Evolutionary conservation across 1,140 invertebrate species (phyloP), one percentile per base, ranked within the genome.

Genomic region (Drosophila parabipectinata): DNA sequence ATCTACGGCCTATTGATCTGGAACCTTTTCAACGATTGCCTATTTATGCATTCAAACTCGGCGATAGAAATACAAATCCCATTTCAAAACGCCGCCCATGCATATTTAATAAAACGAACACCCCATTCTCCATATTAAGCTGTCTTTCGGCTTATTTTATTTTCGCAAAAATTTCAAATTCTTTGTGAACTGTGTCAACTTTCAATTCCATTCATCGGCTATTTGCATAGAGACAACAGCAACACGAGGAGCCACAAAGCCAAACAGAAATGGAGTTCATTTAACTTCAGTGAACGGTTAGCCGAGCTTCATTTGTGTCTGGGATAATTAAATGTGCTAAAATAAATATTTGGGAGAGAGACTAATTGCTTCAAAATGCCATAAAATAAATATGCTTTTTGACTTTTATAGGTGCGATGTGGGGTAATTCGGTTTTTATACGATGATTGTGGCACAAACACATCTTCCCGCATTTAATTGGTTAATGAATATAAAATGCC

Each of bases 121-220:
- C 34, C 34, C 34, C 57, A 57, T 68, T 59, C 66, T 56, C 63
- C 50, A 10, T 6, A 30, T 54, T 18, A 15, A 44, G 41, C 41
- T 8, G 41, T 44, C 52, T 59, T 14, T 18, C 14, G 15, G 41
- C 18, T 44, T 18, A 44, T 44, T 44, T 71, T 51, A 7, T 30
- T 14, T 44, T 71, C 5, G 68, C 68, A 47, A 53, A 58, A 41
- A 58, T 74, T 78, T 78, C 50, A 34, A 60, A 81, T 71, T 82
- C 61, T 77, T 77, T 67, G 52, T 32, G 28, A 78, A 78, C 79
- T 83, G 75, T 78, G 79, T 74, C 79, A 78, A 82, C 79, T 83
- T 82, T 82, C 79, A 82, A 83, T 82, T 78, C 79, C 58, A 55
- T 72, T 56, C 54, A 48, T 82, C 18, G 39, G 26, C 9, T 34